Conservation (phyloP, 2,888 invertebrate species). For the Ormia ochracea region DNA sequence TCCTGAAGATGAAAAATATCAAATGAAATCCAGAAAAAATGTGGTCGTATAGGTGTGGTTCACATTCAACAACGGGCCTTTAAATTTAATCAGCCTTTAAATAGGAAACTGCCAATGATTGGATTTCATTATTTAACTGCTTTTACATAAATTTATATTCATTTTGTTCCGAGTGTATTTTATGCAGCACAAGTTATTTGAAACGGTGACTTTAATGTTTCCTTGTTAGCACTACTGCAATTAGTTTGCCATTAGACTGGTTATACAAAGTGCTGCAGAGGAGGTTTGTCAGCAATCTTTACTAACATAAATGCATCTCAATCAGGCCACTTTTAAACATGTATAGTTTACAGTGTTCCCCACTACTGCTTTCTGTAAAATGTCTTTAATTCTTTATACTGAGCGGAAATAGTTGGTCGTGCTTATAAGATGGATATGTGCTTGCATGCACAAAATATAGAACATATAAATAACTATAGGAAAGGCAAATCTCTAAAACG, state of each 20-base stretch:
- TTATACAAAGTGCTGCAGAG: not conserved
- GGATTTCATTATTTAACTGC: too few species aligned
- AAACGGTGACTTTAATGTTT: slow-evolving; percentile 27
- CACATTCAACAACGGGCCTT: too few species aligned
- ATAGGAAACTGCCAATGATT: too few species aligned
- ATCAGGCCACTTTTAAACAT: slow-evolving; percentile 29
- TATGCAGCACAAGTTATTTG: not conserved
- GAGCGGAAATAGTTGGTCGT: slow-evolving; percentile 55
- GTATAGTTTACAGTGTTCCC: not conserved
- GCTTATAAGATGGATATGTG: slow-evolving; percentile 32
- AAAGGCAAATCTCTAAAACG: slow-evolving; percentile 18
- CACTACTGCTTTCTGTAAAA: slow-evolving; percentile 17
- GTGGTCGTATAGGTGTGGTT: too few species aligned
- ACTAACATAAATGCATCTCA: slow-evolving; percentile 29
- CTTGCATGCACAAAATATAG: slow-evolving; percentile 37
- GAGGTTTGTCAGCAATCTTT: not conserved
- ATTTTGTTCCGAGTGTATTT: not conserved
- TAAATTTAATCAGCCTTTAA: too few species aligned
- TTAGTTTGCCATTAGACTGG: slow-evolving; percentile 65
- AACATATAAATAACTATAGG: slow-evolving; percentile 7
- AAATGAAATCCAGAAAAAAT: too few species aligned
- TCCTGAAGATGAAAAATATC: too few species aligned
- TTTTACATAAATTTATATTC: not conserved
- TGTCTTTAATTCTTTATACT: slow-evolving; percentile 57
- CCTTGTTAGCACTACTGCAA: slow-evolving; percentile 59